A percentile compares a stretch with the other conserved stretches of the same genome.
Evolutionary conservation across 2,113 vertebrate genomes (phyloP).

Genomic region (Probosciger aterrimus): DNA sequence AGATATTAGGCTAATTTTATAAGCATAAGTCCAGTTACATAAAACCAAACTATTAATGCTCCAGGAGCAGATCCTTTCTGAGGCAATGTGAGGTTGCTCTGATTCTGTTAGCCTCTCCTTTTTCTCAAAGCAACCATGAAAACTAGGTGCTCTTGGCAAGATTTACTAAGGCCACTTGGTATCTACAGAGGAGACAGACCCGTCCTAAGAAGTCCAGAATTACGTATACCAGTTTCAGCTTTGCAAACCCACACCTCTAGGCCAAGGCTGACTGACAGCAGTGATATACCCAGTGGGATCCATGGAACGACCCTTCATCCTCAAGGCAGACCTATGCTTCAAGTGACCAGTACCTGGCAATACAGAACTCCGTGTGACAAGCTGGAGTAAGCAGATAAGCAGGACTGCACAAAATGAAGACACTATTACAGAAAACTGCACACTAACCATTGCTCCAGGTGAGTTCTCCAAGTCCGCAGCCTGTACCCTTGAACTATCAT

Average conservation of each 20-base stretch:
- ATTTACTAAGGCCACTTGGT: not conserved
- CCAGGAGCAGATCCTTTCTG: not conserved
- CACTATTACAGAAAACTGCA: not conserved
- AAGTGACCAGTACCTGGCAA: not conserved
- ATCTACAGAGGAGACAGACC: not conserved
- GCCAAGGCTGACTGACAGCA: not conserved
- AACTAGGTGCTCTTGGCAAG: not conserved
- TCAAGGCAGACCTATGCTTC: not conserved
- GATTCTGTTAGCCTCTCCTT: not conserved
- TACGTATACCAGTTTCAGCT: not conserved
- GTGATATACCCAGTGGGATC: not conserved
- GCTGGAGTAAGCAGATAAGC: not conserved
- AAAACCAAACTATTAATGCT: not conserved
- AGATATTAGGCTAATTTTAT: not conserved
- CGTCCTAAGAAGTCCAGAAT: not conserved
- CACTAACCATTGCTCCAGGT: conserved; percentile 63
- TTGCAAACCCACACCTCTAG: not conserved
- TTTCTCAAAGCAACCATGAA: not conserved
- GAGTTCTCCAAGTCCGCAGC: conserved; percentile 5
- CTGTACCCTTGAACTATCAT: conserved; percentile 47
- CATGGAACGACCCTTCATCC: not conserved
- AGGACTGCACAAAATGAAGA: not conserved
- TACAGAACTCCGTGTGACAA: not conserved
- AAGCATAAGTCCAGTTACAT: not conserved
- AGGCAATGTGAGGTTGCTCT: not conserved